phyloP scores from a whole-genome alignment of 2,797 vertebrate genomes.

The Loriculus beryllinus region DNA sequence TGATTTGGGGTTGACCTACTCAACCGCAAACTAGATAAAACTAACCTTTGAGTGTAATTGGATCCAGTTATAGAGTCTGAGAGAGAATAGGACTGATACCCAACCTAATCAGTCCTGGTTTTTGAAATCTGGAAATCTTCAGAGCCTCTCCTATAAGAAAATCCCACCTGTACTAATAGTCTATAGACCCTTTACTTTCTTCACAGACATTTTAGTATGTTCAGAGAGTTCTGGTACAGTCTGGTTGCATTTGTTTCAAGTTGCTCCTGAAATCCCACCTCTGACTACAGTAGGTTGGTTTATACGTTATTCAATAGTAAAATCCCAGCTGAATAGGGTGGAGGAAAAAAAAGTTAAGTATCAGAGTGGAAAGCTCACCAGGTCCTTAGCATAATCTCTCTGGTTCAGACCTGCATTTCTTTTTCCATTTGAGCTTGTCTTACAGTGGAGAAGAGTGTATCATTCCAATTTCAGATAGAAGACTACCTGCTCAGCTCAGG shows the following conservation, averaged over 20 bases:
- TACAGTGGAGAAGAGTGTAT: constrained; percentile 40
- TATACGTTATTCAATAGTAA: constrained; percentile 70
- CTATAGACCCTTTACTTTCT: background rate
- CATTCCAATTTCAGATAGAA: constrained; percentile 48
- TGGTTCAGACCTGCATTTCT: constrained; percentile 57
- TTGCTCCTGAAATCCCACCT: constrained; percentile 55
- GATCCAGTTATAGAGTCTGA: background rate
- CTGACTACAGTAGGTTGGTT: constrained; percentile 60
- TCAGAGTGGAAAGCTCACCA: constrained; percentile 54
- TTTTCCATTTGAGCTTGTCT: constrained; percentile 58
- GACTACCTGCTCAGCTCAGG: constrained; percentile 47
- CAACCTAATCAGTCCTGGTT: background rate
- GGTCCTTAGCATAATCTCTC: constrained; percentile 68
- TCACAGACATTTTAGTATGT: constrained; percentile 15
- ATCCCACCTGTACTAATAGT: background rate
- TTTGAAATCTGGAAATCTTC: constrained; percentile 4
- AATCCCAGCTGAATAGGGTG: constrained; percentile 55
- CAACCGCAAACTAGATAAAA: background rate
- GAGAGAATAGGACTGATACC: background rate
- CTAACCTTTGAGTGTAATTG: constrained; percentile 46
- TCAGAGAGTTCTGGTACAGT: constrained; percentile 41
- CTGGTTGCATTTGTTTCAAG: constrained; percentile 52
- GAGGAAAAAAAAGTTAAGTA: constrained; percentile 35
- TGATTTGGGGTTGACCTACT: constrained; percentile 41
- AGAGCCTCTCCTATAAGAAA: background rate